Base-by-base conservation (phyloP, 92 coral and sea anemone species). In the Ricordea florida region DNA sequence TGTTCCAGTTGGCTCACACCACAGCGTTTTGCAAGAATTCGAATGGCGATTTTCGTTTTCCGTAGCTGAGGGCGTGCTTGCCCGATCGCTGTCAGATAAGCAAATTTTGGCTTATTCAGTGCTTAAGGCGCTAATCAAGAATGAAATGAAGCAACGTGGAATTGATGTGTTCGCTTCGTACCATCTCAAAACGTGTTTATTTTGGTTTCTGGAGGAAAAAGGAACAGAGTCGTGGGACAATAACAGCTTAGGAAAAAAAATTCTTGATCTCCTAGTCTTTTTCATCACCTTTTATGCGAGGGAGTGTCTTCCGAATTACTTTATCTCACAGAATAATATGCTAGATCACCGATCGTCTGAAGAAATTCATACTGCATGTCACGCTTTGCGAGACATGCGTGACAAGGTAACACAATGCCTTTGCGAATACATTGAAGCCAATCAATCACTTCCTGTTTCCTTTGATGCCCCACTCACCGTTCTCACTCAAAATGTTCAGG, bases 31-130 rank as follows among this genome's bases (percentile, higher is more conserved):
- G n/a, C 55, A 64, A 48, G 89, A 90, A 24, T 67, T 61, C 41
- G 96, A 90, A 56, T 90, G 96, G 96, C 44, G 96, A 32, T 73
- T 87, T 62, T 90, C 96, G 1, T 90, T 90, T 37, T 90, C 96
- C 3, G 80, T 53, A 5, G 83, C 84, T 30, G 92, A 90, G 64
- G 29, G 76, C 67, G 78, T 62, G 72, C 86, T 90, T 40, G 76
- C 47, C 59, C 47, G 59, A 43, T 57, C 89, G 10, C 34, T 86
- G 42, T 57, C 86, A 41, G 74, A 82, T 42, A 47, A 72, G 11
- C 87, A 90, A 78, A 86, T 73, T 35, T 49, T 90, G 27, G 45
- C 86, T 8, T 90, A 69, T 57, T 86, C 92, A 13, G 62, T 86
- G 15, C 61, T 90, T 44, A 90, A 86, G 76, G 80, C 86, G 4